Evolutionary conservation across 2,113 vertebrate genomes (phyloP).

Genomic region (Edolisoma coerulescens): DNA sequence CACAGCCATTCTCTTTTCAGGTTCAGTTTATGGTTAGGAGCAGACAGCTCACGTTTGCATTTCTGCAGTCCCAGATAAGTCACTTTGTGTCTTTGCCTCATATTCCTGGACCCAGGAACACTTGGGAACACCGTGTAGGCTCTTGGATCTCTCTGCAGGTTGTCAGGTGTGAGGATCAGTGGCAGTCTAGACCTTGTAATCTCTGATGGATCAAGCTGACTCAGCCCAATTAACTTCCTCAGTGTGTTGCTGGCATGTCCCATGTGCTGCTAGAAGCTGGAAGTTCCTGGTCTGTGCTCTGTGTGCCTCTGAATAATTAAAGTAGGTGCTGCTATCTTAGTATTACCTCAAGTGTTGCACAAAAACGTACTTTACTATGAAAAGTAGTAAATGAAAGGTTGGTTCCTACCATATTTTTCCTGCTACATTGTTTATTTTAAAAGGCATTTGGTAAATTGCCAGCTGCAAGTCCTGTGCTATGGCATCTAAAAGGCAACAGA

Average conservation of each 20-base stretch:
- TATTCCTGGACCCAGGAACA: background rate
- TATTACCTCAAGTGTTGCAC: background rate
- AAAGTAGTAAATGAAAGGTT: background rate
- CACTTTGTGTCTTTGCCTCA: background rate
- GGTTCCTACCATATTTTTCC: background rate
- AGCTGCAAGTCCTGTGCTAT: background rate
- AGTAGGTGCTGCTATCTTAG: background rate
- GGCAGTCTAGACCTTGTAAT: background rate
- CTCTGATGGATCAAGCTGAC: background rate
- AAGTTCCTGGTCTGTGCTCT: background rate
- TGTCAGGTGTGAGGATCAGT: background rate
- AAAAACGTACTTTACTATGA: background rate
- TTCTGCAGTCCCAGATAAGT: background rate
- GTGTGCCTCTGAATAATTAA: background rate
- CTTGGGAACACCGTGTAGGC: background rate
- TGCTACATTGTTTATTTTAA: background rate
- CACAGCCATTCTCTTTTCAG: background rate
- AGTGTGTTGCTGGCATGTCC: background rate
- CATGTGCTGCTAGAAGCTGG: background rate
- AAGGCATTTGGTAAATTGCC: background rate
- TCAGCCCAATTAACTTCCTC: background rate
- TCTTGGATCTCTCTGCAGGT: background rate
- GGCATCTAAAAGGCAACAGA: background rate
- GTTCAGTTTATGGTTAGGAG: background rate
- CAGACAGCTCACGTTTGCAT: fast-evolving